phyloP scores from a whole-genome alignment of 2,797 vertebrate genomes.

The Chelmon rostratus region DNA sequence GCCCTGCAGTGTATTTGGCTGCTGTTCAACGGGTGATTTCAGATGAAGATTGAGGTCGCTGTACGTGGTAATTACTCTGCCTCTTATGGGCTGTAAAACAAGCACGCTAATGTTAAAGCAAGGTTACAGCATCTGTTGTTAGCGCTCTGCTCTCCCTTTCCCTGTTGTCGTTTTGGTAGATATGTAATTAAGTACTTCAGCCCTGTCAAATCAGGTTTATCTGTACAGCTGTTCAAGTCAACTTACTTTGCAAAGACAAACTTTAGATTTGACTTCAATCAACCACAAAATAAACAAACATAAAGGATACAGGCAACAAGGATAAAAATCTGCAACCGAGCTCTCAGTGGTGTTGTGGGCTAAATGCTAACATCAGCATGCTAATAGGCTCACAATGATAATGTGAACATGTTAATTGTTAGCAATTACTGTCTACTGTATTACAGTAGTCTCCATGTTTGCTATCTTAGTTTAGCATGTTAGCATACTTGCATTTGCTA shows the following conservation, averaged over 20 bases:
- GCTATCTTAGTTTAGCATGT: no score
- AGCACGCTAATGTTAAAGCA: conserved; percentile 46
- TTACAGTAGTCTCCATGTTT: no score
- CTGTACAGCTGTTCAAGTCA: background rate
- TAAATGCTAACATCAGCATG: no score
- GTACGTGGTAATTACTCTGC: conserved; percentile 36
- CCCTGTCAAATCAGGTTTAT: conserved; percentile 10
- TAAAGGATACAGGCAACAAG: no score
- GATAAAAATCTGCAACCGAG: no score
- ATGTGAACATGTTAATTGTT: no score
- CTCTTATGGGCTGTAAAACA: conserved; percentile 48
- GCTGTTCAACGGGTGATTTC: conserved; percentile 38
- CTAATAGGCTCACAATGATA: no score
- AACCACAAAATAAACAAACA: no score
- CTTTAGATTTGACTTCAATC: background rate
- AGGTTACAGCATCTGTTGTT: conserved; percentile 41
- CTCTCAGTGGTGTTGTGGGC: no score
- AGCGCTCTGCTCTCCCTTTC: background rate
- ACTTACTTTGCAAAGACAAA: conserved; percentile 14
- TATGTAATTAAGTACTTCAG: background rate
- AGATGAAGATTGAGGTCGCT: conserved; percentile 44
- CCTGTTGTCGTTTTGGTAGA: conserved; percentile 12
- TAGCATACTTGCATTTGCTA: no score
- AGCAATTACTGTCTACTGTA: no score
- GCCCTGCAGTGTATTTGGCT: conserved; percentile 28